Evolutionary conservation across 1,140 invertebrate genomes (phyloP).

Genomic region (Temnothorax nylanderi): DNA sequence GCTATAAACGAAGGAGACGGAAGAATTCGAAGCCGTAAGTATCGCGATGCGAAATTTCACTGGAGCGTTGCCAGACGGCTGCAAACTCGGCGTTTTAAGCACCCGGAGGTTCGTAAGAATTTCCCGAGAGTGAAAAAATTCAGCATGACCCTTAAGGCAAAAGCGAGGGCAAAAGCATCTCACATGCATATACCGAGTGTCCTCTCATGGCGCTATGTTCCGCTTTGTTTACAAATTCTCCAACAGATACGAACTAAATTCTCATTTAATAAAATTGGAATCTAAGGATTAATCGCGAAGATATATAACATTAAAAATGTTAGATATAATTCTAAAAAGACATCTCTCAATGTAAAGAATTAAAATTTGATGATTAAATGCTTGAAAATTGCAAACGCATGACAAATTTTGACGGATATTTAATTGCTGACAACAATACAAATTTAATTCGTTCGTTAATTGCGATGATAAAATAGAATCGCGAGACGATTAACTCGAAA

Average conservation of each 20-base stretch:
- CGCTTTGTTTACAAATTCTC: neutral
- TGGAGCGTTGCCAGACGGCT: constrained; percentile 72
- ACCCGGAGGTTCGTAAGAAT: constrained; percentile 61
- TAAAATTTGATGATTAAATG: neutral
- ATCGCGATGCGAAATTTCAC: constrained; percentile 75
- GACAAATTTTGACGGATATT: neutral
- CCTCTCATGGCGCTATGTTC: neutral
- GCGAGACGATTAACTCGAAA: neutral
- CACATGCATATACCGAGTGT: neutral
- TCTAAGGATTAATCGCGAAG: neutral
- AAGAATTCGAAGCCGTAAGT: neutral
- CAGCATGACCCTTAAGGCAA: neutral
- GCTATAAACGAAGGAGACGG: neutral
- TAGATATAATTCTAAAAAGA: neutral
- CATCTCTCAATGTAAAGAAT: neutral
- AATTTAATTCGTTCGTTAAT: neutral
- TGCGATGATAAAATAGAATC: neutral
- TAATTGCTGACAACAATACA: neutral
- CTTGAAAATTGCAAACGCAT: neutral
- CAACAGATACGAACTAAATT: neutral
- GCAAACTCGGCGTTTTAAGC: constrained; percentile 65
- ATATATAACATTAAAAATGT: neutral
- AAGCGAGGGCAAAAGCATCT: neutral
- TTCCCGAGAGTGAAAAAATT: constrained; percentile 42
- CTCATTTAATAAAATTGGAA: neutral